Percentiles rank a stretch among this genome's conserved stretches.
Conservation (phyloP, 2,113 vertebrate genomes). For the Pteronura brasiliensis region DNA sequence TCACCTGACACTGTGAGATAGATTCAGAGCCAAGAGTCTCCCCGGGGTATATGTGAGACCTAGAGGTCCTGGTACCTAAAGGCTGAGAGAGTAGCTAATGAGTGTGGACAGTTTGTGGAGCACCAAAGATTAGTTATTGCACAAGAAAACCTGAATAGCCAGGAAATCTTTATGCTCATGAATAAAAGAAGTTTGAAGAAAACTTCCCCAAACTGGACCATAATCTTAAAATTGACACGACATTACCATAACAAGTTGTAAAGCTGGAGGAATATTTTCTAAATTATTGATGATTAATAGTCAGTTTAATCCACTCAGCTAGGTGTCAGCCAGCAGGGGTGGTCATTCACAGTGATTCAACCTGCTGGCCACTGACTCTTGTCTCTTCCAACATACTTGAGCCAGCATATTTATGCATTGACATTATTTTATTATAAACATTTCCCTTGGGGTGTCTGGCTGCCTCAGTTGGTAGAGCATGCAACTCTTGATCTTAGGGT, state of each 20-base stretch:
- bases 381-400: background rate
- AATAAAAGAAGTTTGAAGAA: background rate
- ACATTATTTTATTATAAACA: background rate
- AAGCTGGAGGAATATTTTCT: background rate
- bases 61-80: background rate
- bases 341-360: background rate
- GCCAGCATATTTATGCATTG: background rate
- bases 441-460: background rate
- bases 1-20: background rate
- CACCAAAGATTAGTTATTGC: background rate
- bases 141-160: background rate
- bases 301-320: background rate
- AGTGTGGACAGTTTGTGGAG: background rate
- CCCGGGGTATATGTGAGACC: no score
- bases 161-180: background rate
- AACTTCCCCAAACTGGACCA: background rate
- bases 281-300: background rate
- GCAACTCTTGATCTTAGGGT: background rate
- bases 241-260: background rate
- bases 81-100: background rate
- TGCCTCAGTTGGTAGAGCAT: background rate
- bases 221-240: background rate
- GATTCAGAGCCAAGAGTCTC: background rate
- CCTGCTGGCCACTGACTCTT: background rate
- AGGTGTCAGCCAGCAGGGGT: no score